Evolutionary conservation across 2,797 vertebrate species (phyloP), one percentile per base, ranked within the genome.

Genomic region (Epinephelus malabaricus): DNA sequence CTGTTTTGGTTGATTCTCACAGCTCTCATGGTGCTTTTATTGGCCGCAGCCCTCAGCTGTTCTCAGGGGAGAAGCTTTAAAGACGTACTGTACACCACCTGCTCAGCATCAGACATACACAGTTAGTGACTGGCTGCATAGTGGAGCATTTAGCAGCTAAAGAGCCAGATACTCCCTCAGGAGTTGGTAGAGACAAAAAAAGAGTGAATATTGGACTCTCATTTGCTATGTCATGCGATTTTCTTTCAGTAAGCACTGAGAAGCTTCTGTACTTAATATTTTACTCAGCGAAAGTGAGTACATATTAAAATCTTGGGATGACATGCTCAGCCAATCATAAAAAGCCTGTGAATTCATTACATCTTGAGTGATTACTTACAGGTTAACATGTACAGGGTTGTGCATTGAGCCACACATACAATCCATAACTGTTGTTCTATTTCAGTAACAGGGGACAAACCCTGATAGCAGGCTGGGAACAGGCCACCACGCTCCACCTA

Each of bases 341-440:
- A 49, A 23, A 71, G 47, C 17, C 17, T 0, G 1, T 68, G 59
- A 66, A 63, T 69, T 53, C n/a, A 68, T 71, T 56, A 60, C 27
- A 54, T 51, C 66, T 72, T 60, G 30, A 15, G 59, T 73, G 19
- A 62, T 63, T 76, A 73, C 59, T 64, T 40, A 30, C 40, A 66
- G 59, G 21, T 73, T 45, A 81, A 78, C 54, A 56, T 72, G 56
- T 68, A 4, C 34, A 19, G 17, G 11, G 30, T 61, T 76, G 7
- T n/a, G 61, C 68, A 43, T 2, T 50, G 49, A 78, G 50, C 19
- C 69, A 30, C 27, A 63, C 21, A 15, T 54, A 66, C 43, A 49
- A 56, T 40, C 50, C 14, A 15, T 27, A 40, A 68, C 62, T 30
- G 6, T 15, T 47, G 59, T 30, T 65, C n/a, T 67, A 18, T 25